Evolutionary conservation across 2,113 vertebrate genomes (phyloP).

Genomic region (Eulacestoma nigropectus): DNA sequence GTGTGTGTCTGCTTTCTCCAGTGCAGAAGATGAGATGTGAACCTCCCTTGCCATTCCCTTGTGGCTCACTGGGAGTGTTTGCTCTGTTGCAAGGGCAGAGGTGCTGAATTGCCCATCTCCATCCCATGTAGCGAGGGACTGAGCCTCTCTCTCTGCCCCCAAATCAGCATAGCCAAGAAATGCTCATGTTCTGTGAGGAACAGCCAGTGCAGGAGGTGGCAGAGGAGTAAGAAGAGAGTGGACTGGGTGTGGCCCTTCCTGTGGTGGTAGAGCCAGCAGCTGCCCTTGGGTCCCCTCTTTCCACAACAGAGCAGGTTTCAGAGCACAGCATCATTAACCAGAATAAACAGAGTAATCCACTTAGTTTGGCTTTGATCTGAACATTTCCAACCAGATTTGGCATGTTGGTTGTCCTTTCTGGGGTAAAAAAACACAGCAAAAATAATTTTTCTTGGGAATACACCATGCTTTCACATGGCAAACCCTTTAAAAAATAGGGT

Average conservation of each 20-base stretch:
- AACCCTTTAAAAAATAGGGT: constrained; percentile 23
- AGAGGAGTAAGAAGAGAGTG: background rate
- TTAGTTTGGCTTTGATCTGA: background rate
- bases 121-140: accelerated
- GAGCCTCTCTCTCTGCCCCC: background rate
- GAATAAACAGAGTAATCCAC: background rate
- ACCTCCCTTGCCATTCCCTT: background rate
- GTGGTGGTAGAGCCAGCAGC: background rate
- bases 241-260: background rate
- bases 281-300: background rate
- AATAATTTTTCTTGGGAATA: constrained; percentile 1
- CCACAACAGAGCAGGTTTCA: background rate
- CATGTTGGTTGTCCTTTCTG: background rate
- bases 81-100: background rate
- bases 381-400: background rate
- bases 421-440: background rate
- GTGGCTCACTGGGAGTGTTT: background rate
- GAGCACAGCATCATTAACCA: background rate
- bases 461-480: constrained; percentile 10
- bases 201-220: background rate
- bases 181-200: accelerated
- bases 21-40: background rate
- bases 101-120: background rate
- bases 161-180: background rate
- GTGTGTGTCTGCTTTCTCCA: background rate